phyloP scores from a whole-genome alignment of 1,140 invertebrate genomes.

The Cheumatopsyche charites region DNA sequence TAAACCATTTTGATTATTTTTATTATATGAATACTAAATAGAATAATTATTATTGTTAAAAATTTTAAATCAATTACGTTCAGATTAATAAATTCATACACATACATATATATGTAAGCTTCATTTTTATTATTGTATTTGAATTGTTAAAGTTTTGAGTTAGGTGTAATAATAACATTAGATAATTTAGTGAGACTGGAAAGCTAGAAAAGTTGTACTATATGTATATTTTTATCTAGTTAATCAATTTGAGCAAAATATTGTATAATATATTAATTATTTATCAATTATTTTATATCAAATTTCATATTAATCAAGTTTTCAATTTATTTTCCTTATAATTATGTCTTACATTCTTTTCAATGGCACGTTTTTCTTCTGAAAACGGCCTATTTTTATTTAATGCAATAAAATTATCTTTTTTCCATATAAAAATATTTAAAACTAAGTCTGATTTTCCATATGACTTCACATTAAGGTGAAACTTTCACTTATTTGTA shows the following conservation, averaged over 20 bases:
- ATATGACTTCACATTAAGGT: no score
- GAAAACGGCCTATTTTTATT: neutral
- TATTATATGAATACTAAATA: constrained; percentile 12
- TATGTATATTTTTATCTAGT: constrained; percentile 30
- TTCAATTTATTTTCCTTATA: neutral
- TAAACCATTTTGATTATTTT: constrained; percentile 9
- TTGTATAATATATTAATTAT: constrained; percentile 8
- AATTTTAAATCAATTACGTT: neutral
- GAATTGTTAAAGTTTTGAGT: constrained; percentile 23
- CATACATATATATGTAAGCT: neutral
- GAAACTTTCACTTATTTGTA: no score
- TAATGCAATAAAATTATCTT: no score
- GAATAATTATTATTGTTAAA: constrained; percentile 1
- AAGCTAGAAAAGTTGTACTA: constrained; percentile 28
- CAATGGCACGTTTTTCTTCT: neutral
- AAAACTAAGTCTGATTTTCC: no score
- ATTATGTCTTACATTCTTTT: neutral
- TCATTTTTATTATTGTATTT: constrained; percentile 18
- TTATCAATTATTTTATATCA: constrained; percentile 12
- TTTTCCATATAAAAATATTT: no score
- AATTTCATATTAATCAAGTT: neutral
- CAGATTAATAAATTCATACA: neutral
- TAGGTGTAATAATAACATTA: constrained; percentile 15
- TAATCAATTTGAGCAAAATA: constrained; percentile 7
- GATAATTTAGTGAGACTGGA: constrained; percentile 25